These are phyloP conservation scores for Candoia aspera DNA, from an alignment of 2,113 vertebrate genomes.

Conservation along the genomic window DNA sequence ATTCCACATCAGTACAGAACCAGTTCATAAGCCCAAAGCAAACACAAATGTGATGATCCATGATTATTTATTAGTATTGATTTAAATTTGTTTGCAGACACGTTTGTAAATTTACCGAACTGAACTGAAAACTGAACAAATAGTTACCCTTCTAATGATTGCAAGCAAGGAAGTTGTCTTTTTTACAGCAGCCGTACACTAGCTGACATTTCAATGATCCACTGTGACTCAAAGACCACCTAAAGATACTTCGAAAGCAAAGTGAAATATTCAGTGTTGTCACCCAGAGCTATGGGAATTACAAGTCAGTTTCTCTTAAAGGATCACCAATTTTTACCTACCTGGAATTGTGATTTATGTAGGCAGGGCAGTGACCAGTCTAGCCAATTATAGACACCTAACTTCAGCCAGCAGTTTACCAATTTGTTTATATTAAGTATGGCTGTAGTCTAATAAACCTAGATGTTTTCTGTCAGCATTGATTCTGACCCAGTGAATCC, in stretches of 20 bases:
- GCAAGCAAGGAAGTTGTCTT: neutral
- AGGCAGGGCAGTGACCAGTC: neutral
- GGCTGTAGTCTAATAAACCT: neutral
- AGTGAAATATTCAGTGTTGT: neutral
- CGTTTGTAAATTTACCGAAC: too few relatives aligned
- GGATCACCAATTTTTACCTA: neutral
- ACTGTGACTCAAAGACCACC: neutral
- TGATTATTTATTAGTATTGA: neutral
- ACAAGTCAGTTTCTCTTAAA: neutral
- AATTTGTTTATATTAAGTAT: neutral
- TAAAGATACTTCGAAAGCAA: too few relatives aligned
- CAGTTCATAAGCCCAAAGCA: neutral
- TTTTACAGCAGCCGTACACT: neutral
- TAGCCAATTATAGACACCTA: neutral
- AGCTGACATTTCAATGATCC: neutral
- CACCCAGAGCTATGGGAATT: neutral
- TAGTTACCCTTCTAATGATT: too few relatives aligned
- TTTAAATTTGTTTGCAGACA: neutral
- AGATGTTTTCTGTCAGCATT: neutral
- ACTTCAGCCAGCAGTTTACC: neutral
- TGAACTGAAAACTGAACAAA: neutral
- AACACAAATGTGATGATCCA: neutral
- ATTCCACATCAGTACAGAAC: neutral
- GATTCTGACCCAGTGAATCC: neutral
- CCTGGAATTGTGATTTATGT: neutral